A percentile compares a stretch with the other conserved stretches of the same genome.
These are phyloP conservation scores for Isaurus tuberculatus DNA, from an alignment of 92 coral and sea anemone species.

Conservation along the genomic window DNA sequence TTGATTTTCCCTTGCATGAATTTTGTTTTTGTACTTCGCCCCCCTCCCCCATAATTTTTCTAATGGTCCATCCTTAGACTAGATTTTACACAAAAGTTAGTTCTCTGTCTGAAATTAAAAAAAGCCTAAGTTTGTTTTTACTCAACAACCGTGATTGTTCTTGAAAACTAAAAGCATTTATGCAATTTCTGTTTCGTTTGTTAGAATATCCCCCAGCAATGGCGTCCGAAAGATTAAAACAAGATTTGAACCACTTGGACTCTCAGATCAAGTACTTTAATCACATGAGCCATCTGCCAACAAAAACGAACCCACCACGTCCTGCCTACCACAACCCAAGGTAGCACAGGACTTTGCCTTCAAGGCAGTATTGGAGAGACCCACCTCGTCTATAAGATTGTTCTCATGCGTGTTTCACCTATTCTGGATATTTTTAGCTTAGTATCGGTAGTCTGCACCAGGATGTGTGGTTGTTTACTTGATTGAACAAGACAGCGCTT, in stretches of 20 bases:
- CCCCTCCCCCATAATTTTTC: too few relatives aligned
- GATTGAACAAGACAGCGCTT: too few relatives aligned
- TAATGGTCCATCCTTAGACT: too few relatives aligned
- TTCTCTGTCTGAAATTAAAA: not conserved
- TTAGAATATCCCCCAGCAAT: conserved; percentile 10
- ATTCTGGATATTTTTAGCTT: not conserved
- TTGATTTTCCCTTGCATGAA: too few relatives aligned
- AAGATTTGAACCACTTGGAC: conserved; percentile 68
- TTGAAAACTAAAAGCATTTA: not conserved
- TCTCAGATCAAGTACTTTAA: conserved; percentile 73
- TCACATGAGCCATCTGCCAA: conserved; percentile 53
- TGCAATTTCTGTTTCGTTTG: not conserved
- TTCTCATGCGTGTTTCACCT: not conserved
- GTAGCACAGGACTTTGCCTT: conserved; percentile 1
- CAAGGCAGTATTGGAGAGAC: conserved; percentile 13
- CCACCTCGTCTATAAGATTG: not conserved
- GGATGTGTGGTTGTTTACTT: not conserved
- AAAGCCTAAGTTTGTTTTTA: not conserved
- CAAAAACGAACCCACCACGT: conserved; percentile 23
- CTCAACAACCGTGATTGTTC: not conserved
- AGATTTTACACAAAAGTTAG: too few relatives aligned
- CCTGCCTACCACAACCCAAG: conserved; percentile 27
- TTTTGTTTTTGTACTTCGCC: too few relatives aligned
- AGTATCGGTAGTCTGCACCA: not conserved
- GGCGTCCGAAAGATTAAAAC: conserved; percentile 63